A percentile compares a stretch with the other conserved stretches of the same genome.
Conservation (phyloP, 2,888 invertebrate genomes). For the Rhimphoctona megacephalus region DNA sequence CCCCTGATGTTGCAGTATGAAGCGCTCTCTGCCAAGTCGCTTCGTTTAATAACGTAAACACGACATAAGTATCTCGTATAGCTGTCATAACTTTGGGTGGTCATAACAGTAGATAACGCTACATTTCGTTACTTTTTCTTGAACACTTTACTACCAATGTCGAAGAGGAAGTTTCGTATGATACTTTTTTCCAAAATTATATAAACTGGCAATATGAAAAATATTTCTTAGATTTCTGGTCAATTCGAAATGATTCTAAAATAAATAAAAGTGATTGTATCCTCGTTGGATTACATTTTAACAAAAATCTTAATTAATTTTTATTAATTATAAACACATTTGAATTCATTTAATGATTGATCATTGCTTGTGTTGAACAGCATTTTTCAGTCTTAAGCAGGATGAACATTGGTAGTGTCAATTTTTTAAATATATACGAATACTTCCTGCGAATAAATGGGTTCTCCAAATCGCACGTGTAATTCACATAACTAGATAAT, state of each 20-base stretch:
- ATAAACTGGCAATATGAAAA: neutral
- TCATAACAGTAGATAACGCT: constrained; percentile 66
- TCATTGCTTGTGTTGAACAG: neutral
- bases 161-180: neutral
- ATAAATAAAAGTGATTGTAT: neutral
- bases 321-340: neutral
- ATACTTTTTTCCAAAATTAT: constrained; percentile 1
- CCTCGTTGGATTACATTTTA: neutral
- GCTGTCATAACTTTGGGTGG: constrained; percentile 71
- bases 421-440: constrained; percentile 35
- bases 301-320: neutral
- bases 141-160: constrained; percentile 21
- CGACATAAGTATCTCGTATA: constrained; percentile 75
- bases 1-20: constrained; percentile 49
- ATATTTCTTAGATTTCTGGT: neutral
- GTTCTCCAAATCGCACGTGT: constrained; percentile 15
- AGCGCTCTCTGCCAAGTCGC: constrained; percentile 40
- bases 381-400: neutral
- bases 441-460: constrained; percentile 30
- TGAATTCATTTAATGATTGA: neutral
- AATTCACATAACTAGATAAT: constrained; percentile 38
- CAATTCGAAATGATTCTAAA: too few species aligned
- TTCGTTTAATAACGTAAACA: constrained; percentile 75
- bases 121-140: constrained; percentile 59
- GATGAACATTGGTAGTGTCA: constrained; percentile 6